phyloP scores from a whole-genome alignment of 2,113 vertebrate genomes.

The Cyanoderma ruficeps region DNA sequence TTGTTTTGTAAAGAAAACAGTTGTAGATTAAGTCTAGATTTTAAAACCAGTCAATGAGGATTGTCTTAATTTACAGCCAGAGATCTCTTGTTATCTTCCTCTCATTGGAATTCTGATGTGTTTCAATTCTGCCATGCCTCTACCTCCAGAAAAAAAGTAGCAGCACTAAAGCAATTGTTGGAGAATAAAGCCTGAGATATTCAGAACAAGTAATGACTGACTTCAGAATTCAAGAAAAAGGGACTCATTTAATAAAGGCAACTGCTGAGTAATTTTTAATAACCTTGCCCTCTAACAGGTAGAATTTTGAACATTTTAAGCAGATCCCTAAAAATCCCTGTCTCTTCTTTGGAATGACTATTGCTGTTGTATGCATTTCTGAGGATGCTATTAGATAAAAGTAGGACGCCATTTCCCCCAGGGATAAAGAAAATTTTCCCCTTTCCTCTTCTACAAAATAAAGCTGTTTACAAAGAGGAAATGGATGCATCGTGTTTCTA shows the following conservation, averaged over 20 bases:
- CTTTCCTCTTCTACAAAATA: neutral
- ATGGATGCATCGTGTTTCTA: rapidly evolving
- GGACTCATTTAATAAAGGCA: neutral
- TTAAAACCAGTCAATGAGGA: neutral
- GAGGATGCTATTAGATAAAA: neutral
- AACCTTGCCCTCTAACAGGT: neutral
- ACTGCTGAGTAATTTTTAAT: neutral
- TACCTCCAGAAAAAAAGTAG: neutral
- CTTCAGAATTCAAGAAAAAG: neutral
- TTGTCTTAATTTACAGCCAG: neutral
- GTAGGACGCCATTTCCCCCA: neutral
- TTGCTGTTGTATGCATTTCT: neutral
- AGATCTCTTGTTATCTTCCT: neutral
- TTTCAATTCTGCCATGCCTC: neutral
- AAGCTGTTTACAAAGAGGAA: neutral
- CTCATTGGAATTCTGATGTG: rapidly evolving
- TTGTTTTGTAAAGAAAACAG: neutral
- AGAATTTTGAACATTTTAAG: neutral
- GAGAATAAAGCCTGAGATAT: neutral
- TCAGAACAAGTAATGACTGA: neutral
- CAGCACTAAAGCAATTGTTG: neutral
- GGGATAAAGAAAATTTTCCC: neutral
- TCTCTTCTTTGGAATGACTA: neutral
- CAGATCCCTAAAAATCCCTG: neutral
- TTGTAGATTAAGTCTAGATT: neutral